Percentiles rank a stretch among this genome's conserved stretches.
These are phyloP conservation scores for Misgurnus anguillicaudatus DNA, from an alignment of 2,113 vertebrate genomes.

Conservation along the genomic window DNA sequence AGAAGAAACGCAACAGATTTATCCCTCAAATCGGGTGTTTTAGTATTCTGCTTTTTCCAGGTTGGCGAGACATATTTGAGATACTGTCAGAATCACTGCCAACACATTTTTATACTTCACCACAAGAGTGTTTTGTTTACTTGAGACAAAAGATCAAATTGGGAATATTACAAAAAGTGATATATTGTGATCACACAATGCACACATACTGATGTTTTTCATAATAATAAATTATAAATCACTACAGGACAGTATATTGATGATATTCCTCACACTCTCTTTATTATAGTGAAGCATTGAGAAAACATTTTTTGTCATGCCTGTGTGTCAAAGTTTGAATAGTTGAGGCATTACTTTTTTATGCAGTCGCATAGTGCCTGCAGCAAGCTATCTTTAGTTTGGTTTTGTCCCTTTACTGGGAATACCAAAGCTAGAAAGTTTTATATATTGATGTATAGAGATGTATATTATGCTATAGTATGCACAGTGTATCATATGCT, in stretches of 20 bases:
- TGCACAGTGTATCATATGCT: not conserved
- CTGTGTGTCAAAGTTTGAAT: conserved; percentile 67
- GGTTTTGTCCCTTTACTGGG: conserved; percentile 80
- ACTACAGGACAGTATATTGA: too few relatives aligned
- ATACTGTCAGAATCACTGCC: not conserved
- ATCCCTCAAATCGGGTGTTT: conserved; percentile 27
- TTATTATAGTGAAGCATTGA: conserved; percentile 37
- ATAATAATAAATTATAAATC: too few relatives aligned
- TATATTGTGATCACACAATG: not conserved
- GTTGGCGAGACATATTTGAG: not conserved
- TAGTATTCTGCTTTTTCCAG: conserved; percentile 14
- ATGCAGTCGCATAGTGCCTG: conserved; percentile 73
- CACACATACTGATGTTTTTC: too few relatives aligned
- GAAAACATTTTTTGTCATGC: conserved; percentile 60
- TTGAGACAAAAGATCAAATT: not conserved
- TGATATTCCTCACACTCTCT: not conserved
- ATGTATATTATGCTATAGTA: not conserved
- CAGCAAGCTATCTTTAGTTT: conserved; percentile 78
- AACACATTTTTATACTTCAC: not conserved
- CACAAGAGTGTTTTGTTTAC: conserved; percentile 1
- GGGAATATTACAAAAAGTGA: not conserved
- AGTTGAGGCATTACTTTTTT: conserved; percentile 67
- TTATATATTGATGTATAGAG: conserved; percentile 74
- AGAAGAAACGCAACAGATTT: conserved; percentile 9
- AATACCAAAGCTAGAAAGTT: conserved; percentile 76